Evolutionary conservation across 2,797 vertebrate species (phyloP), one percentile per base, ranked within the genome.

Genomic region (Rachycentron canadum): DNA sequence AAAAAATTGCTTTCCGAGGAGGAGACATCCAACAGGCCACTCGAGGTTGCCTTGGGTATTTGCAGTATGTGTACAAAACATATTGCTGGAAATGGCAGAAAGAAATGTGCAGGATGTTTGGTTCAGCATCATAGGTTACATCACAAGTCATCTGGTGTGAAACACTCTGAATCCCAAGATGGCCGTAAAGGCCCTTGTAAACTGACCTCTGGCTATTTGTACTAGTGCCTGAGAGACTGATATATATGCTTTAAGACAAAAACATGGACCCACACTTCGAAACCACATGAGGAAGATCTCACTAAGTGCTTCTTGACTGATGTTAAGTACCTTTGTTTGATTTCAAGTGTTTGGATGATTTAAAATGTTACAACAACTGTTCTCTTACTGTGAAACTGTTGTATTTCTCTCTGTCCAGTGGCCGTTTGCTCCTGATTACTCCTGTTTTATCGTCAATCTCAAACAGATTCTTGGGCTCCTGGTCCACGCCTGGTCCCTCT

Each of bases 401-500:
- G 0, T 95, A 90, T 90, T 96, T 95, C 93, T 99, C 98, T 7
- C 98, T 94, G 94, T 99, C 98, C 91, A 99, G 95, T 23, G 96
- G 94, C 56, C 88, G 88, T 0, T 97, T 98, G 89, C 98, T 97
- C 85, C 95, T 96, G 78, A 99, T 97, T 26, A 96, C 90, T 69
- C 98, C 98, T 0, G 95, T 96, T 91, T 95, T 95, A 75, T 97
- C 97, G 78, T 99, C 97, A 0, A 99, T 99, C 91, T 97, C 97
- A 91, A 99, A 99, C 70, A 98, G 83, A 49, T 96, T 96, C 70
- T 93, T 95, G 21, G 98, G 98, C 23, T 98, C 96, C 92, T 99
- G 97, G 9, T 99, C 97, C 74, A 99, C 98, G 0, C 98, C 98
- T 0, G 96, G 96, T 0, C 98, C 98, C 86, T 98, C 97, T 82